A percentile compares a stretch with the other conserved stretches of the same genome.
Evolutionary conservation across 2,113 vertebrate genomes (phyloP).

Genomic region (Origma solitaria): DNA sequence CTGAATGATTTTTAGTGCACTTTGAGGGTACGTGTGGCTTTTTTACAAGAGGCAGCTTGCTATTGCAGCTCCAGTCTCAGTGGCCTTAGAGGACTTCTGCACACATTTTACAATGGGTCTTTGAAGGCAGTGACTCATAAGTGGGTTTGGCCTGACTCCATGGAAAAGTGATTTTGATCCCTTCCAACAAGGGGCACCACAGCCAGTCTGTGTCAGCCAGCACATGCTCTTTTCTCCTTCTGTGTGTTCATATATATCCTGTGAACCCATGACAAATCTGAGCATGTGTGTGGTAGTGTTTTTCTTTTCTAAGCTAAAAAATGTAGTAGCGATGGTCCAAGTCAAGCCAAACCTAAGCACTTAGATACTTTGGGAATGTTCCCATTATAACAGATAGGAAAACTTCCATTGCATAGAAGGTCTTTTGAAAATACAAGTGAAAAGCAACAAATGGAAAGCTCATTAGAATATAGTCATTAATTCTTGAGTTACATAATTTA

Average conservation of each 20-base stretch:
- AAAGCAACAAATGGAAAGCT: neutral
- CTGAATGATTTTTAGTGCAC: neutral
- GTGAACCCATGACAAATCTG: neutral
- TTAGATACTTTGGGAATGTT: slow-evolving; percentile 9
- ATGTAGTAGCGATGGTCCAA: neutral
- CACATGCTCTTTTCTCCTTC: neutral
- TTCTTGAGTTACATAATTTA: slow-evolving; percentile 8
- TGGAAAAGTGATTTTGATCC: slow-evolving; percentile 22
- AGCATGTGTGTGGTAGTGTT: slow-evolving; percentile 49
- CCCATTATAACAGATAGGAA: neutral
- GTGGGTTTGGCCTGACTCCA: slow-evolving; percentile 6
- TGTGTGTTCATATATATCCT: neutral
- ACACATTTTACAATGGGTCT: neutral
- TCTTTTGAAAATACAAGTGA: slow-evolving; percentile 8
- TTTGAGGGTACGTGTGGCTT: neutral
- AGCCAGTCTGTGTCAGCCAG: slow-evolving; percentile 2
- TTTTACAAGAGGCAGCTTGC: neutral
- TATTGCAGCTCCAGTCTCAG: neutral
- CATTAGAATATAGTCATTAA: slow-evolving; percentile 8
- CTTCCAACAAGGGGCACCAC: neutral
- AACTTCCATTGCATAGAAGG: neutral
- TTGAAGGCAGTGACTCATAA: slow-evolving; percentile 24
- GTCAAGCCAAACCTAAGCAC: slow-evolving; percentile 14
- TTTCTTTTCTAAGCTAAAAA: slow-evolving; percentile 37
- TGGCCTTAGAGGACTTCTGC: slow-evolving; percentile 13